Conservation (phyloP, 2,888 invertebrate species). For the Thysanoteuthis rhombus region DNA sequence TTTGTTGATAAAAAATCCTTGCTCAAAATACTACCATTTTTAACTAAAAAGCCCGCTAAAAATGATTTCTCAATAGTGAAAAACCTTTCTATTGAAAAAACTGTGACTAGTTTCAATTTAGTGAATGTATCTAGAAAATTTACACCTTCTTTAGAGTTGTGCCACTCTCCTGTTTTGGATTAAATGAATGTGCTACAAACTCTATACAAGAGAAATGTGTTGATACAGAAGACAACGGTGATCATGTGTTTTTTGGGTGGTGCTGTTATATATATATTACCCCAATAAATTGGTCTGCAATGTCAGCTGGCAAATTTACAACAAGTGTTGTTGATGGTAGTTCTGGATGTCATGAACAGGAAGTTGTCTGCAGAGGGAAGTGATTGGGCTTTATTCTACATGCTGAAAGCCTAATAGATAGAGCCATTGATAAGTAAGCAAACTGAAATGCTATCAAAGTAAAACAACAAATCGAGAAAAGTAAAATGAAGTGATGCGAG, state of each 20-base stretch:
- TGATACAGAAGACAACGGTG: neutral
- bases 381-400: neutral
- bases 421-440: slow-evolving; percentile 12
- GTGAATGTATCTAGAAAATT: neutral
- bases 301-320: neutral
- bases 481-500: neutral
- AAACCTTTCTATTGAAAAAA: neutral
- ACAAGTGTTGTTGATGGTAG: neutral
- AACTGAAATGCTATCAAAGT: neutral
- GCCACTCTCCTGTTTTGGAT: neutral
- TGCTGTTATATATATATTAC: slow-evolving; percentile 12
- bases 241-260: neutral
- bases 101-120: neutral
- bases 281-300: neutral
- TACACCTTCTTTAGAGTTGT: neutral
- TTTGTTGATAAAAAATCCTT: neutral
- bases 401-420: slow-evolving; percentile 12
- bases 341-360: slow-evolving; percentile 12
- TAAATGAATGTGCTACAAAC: slow-evolving; percentile 12
- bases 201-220: slow-evolving; percentile 12
- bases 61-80: neutral
- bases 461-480: neutral
- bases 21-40: neutral
- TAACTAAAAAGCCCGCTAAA: neutral
- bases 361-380: neutral